Conservation (phyloP, 1,140 invertebrate species). For the Drosophila sucinea region DNA sequence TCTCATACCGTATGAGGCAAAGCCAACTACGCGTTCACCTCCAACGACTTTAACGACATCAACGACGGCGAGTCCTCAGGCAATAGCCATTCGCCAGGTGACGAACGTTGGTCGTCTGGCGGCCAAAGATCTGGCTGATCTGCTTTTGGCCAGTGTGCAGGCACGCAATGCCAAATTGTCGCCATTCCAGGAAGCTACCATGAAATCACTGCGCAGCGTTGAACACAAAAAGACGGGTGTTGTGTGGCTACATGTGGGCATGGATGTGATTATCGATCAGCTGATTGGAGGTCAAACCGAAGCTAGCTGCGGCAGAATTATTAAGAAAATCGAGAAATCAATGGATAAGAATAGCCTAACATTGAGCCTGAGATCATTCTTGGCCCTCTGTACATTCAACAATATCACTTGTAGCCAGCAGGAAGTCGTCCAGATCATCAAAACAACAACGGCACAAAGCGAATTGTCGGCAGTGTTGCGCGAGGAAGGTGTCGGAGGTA, state of each 20-base stretch:
- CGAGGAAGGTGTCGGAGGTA: constrained; percentile 32
- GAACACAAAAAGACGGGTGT: constrained; percentile 25
- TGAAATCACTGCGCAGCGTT: constrained; percentile 42
- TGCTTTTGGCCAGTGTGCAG: constrained; percentile 67
- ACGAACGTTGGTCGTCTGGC: constrained; percentile 58
- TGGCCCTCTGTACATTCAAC: constrained; percentile 58
- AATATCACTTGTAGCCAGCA: constrained; percentile 55
- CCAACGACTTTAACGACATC: background rate
- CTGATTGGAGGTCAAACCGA: constrained; percentile 49
- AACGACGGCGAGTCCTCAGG: background rate
- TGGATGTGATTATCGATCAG: constrained; percentile 67
- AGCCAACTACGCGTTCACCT: constrained; percentile 37
- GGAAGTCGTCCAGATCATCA: constrained; percentile 64
- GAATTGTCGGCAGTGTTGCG: background rate
- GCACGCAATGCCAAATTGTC: constrained; percentile 47
- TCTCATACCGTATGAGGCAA: constrained; percentile 61
- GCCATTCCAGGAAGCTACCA: constrained; percentile 38
- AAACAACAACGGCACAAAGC: constrained; percentile 26
- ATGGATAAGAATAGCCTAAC: constrained; percentile 57
- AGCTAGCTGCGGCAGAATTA: constrained; percentile 47
- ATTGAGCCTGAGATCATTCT: constrained; percentile 51
- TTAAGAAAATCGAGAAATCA: constrained; percentile 56
- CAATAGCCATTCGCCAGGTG: background rate
- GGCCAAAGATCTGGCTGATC: constrained; percentile 68
- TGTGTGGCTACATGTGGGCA: constrained; percentile 51